Conservation (phyloP, 1,140 invertebrate genomes). For the Drosophila cardini region DNA sequence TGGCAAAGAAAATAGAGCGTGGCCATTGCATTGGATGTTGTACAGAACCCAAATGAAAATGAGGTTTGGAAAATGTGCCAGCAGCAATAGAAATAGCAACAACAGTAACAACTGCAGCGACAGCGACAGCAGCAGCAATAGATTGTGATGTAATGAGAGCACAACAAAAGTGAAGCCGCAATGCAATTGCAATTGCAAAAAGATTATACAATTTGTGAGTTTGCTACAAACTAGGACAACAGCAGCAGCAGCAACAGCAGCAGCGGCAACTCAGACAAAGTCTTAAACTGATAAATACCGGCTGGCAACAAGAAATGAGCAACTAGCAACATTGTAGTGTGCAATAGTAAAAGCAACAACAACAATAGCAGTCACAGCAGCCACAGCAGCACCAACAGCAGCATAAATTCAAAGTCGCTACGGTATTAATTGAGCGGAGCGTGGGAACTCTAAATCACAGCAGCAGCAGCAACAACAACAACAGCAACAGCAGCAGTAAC, state of each 20-base stretch:
- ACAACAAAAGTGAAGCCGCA: slow-evolving; percentile 70
- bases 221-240: slow-evolving; percentile 72
- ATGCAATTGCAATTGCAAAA: slow-evolving; percentile 46
- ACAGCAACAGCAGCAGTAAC: slow-evolving; percentile 37
- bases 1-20: slow-evolving; percentile 73
- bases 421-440: slow-evolving; percentile 63
- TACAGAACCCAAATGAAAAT: slow-evolving; percentile 67
- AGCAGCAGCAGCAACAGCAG: slow-evolving; percentile 40
- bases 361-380: slow-evolving; percentile 11
- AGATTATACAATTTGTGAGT: slow-evolving; percentile 75
- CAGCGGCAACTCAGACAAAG: slow-evolving; percentile 27
- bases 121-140: slow-evolving; percentile 12
- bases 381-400: slow-evolving; percentile 8
- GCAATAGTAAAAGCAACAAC: slow-evolving; percentile 29
- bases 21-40: slow-evolving; percentile 63
- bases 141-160: slow-evolving; percentile 71
- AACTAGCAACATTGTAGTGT: slow-evolving; percentile 38
- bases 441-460: slow-evolving; percentile 77
- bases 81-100: slow-evolving; percentile 19
- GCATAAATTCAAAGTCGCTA: slow-evolving; percentile 68
- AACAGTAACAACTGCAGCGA: slow-evolving; percentile 3
- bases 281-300: slow-evolving; percentile 68
- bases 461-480: slow-evolving; percentile 34
- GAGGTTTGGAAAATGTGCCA: slow-evolving; percentile 65
- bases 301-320: slow-evolving; percentile 62